Evolutionary conservation across 2,113 vertebrate genomes (phyloP), one percentile per base, ranked within the genome.

Genomic region (Nasalis larvatus): DNA sequence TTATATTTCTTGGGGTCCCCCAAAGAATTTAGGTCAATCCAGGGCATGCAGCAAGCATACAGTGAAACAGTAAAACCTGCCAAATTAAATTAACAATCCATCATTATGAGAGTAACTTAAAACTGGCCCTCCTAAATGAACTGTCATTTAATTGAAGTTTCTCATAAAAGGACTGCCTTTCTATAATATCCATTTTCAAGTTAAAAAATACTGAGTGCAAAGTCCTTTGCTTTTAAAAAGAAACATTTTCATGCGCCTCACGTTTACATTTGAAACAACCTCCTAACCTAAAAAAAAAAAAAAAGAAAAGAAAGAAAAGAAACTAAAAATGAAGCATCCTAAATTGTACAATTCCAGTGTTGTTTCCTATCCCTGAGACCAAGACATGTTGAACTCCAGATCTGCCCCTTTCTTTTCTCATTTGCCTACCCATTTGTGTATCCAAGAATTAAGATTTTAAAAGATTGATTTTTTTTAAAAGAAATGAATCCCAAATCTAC

Each of bases 131-230:
- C 58, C 21, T 81, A 84, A 91, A 87, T 87, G 92, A 96, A 95
- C 98, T 97, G 94, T 97, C 97, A 96, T 92, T 92, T 96, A 84
- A 97, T 94, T 97, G 97, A 83, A 69, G 58, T 95, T 97, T 98
- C 96, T 95, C 30, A 92, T 96, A 97, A 97, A 97, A 92, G 74
- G 94, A 80, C 37, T 76, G 69, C 95, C 40, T 97, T 96, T 96
- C 94, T 92, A 78, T 89, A 97, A 89, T 85, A 97, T 96, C 94
- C 96, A 92, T 97, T 98, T 97, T 97, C 94, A 97, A 94, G 95
- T 97, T 93, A 10, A 54, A 95, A 96, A 97, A 68, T 25, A 83
- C 77, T 81, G 49, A 94, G 63, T 77, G 76, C 94, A 97, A 97
- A 97, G 63, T n/a, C 89, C 92, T 85, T 96, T 92, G 95, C 94